phyloP scores from a whole-genome alignment of 2,113 vertebrate genomes.

The Baryphthengus martii region DNA sequence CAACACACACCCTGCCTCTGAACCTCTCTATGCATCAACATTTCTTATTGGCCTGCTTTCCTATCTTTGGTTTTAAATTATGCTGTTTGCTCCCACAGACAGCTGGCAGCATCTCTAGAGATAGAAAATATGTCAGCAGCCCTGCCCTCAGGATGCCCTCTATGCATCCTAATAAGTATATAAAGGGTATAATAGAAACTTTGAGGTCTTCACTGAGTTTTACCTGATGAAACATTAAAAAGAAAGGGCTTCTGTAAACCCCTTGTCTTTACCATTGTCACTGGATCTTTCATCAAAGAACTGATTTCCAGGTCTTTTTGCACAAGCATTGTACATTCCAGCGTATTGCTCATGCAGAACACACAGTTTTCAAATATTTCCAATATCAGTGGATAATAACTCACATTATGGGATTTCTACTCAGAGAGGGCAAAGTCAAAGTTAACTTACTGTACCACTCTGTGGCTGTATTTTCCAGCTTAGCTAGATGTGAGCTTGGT shows the following conservation, averaged over 20 bases:
- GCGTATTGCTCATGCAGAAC: neutral
- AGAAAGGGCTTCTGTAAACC: neutral
- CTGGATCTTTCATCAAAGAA: neutral
- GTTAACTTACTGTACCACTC: neutral
- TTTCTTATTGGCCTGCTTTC: neutral
- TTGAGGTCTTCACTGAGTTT: neutral
- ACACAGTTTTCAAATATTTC: neutral
- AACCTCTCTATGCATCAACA: neutral
- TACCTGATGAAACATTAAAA: neutral
- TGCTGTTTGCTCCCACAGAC: neutral
- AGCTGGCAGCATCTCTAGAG: neutral
- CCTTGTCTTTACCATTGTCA: neutral
- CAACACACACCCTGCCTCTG: accelerated
- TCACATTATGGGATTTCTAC: neutral
- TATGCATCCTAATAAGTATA: neutral
- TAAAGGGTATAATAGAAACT: neutral
- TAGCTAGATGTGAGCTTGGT: neutral
- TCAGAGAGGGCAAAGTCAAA: neutral
- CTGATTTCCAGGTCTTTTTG: neutral
- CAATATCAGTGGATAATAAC: neutral
- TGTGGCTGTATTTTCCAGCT: neutral
- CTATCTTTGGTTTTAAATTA: neutral
- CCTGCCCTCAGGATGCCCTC: neutral
- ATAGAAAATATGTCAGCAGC: neutral
- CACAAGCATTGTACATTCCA: neutral